Evolutionary conservation across 2,797 vertebrate species (phyloP).

Genomic region (Serranus cabrilla): DNA sequence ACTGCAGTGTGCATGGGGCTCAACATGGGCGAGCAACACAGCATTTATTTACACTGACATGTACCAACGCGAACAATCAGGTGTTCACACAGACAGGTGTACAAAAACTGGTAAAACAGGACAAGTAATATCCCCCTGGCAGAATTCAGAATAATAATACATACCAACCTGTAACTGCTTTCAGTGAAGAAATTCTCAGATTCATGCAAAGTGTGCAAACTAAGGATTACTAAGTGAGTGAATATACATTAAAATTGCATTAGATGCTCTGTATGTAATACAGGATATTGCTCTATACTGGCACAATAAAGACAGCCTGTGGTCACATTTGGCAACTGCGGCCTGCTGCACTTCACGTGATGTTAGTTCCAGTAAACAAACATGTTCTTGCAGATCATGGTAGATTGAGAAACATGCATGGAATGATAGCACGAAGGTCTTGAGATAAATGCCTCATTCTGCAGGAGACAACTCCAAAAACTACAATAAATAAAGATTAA

Average conservation of each 20-base stretch:
- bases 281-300: not conserved
- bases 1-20: no score
- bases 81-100: not conserved
- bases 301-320: not conserved
- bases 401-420: not conserved
- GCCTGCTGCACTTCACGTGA: not conserved
- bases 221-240: not conserved
- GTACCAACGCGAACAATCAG: constrained; percentile 1
- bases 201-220: not conserved
- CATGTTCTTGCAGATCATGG: not conserved
- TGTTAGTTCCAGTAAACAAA: not conserved
- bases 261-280: not conserved
- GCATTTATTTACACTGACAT: not conserved
- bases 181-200: not conserved
- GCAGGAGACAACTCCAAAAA: not conserved
- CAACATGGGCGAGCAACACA: not conserved
- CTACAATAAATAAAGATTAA: not conserved
- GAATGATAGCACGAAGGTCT: not conserved
- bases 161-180: not conserved
- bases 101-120: constrained; percentile 18
- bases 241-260: not conserved
- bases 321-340: constrained; percentile 12
- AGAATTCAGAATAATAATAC: not conserved
- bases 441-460: not conserved
- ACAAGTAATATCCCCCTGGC: not conserved